Conservation (phyloP, 30 jellyfish, hydroid and myxozoan genomes). For the Nemopilema nomurai region DNA sequence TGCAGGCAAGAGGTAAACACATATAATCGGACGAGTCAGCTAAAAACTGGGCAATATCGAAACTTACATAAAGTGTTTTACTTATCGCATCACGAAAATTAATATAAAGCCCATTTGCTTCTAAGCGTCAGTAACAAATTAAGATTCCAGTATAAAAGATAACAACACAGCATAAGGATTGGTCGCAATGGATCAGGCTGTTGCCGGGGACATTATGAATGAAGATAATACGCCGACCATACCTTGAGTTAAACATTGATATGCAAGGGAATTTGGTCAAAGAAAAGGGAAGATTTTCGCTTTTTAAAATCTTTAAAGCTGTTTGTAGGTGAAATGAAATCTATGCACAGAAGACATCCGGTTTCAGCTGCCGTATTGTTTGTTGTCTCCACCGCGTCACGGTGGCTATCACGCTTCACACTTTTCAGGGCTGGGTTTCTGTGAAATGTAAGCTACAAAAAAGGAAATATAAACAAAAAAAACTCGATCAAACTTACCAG, state of each 20-base stretch:
- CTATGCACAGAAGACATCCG: background rate
- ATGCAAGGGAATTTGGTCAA: background rate
- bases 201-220: background rate
- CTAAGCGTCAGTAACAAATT: too few relatives aligned
- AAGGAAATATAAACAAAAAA: background rate
- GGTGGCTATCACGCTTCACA: constrained; percentile 56
- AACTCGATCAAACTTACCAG: constrained; percentile 22
- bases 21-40: background rate
- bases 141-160: background rate
- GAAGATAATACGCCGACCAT: background rate
- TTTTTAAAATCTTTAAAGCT: background rate
- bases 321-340: background rate
- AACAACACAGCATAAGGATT: background rate
- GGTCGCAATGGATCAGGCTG: background rate
- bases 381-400: constrained; percentile 65
- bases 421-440: constrained; percentile 50
- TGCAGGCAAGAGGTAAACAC: background rate
- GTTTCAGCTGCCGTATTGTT: constrained; percentile 59
- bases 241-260: background rate
- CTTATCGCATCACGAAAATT: too few relatives aligned
- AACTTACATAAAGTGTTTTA: too few relatives aligned
- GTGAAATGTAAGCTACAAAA: background rate
- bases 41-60: background rate
- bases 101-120: too few relatives aligned
- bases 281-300: background rate